Percentiles rank a stretch among this genome's conserved stretches.
Conservation (phyloP, 2,113 vertebrate genomes). For the Lampris incognitus region DNA sequence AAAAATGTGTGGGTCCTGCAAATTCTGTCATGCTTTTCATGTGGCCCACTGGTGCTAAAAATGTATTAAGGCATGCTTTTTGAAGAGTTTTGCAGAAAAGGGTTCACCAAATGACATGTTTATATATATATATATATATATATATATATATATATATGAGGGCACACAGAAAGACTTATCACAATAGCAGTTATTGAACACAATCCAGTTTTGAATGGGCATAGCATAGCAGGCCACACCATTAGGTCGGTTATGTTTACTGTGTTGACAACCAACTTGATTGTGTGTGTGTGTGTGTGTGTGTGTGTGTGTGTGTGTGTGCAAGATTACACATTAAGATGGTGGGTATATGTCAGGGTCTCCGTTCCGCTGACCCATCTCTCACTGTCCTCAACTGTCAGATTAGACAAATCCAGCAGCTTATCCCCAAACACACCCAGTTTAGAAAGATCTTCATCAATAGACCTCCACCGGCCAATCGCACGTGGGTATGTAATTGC, state of each 20-base stretch:
- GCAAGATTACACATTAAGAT: slow-evolving; percentile 14
- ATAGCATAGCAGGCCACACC: background rate
- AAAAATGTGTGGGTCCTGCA: too few species aligned
- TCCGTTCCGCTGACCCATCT: slow-evolving; percentile 50
- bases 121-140: slow-evolving; percentile 31
- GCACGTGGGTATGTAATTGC: background rate
- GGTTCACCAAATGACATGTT: background rate
- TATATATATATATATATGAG: slow-evolving; percentile 36
- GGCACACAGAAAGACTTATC: background rate
- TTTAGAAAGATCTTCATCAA: slow-evolving; percentile 44
- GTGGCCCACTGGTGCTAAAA: too few species aligned
- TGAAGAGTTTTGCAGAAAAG: background rate
- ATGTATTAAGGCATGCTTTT: too few species aligned
- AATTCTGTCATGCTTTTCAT: too few species aligned
- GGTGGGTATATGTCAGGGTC: slow-evolving; percentile 20
- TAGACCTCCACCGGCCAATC: slow-evolving; percentile 6
- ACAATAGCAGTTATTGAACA: background rate
- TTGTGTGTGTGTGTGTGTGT: slow-evolving; percentile 30
- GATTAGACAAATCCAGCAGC: slow-evolving; percentile 69
- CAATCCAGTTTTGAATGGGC: slow-evolving; percentile 38
- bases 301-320: slow-evolving; percentile 30
- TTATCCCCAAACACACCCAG: slow-evolving; percentile 60
- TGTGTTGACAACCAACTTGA: slow-evolving; percentile 29
- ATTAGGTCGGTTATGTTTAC: slow-evolving; percentile 9
- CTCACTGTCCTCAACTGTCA: slow-evolving; percentile 39